phyloP scores from a whole-genome alignment of 1,140 invertebrate species.

The Camponotus vicinus region DNA sequence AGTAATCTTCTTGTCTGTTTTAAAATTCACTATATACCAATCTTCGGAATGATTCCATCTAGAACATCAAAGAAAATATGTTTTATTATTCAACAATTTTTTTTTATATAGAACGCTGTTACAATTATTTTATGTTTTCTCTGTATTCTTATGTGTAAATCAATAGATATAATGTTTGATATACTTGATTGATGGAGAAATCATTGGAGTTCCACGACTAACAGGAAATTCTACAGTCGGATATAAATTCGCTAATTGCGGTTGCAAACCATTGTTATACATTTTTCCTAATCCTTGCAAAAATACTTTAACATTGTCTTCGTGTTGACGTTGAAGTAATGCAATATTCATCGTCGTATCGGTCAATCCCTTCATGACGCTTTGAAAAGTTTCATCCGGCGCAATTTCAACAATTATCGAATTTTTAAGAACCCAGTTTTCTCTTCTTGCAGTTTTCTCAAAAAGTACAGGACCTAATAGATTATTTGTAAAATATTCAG shows the following conservation, averaged over 20 bases:
- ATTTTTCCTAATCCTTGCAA: conserved; percentile 91
- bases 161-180: too few species aligned
- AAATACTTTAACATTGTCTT: conserved; percentile 91
- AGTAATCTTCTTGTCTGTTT: conserved; percentile 88
- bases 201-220: conserved; percentile 90
- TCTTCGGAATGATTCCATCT: conserved; percentile 96
- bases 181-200: conserved; percentile 88
- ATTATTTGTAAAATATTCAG: conserved; percentile 98
- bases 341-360: conserved; percentile 89
- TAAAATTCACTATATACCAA: conserved; percentile 89
- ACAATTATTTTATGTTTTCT: too few species aligned
- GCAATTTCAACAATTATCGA: conserved; percentile 94
- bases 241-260: conserved; percentile 88
- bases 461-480: conserved; percentile 94
- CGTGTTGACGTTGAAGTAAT: conserved; percentile 91
- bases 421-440: conserved; percentile 90
- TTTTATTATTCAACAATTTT: neutral
- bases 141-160: too few species aligned
- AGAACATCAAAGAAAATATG: conserved; percentile 84
- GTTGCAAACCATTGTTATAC: conserved; percentile 89
- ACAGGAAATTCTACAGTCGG: conserved; percentile 90
- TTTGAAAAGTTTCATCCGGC: conserved; percentile 84
- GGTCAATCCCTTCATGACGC: conserved; percentile 70
- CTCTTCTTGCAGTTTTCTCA: conserved; percentile 90
- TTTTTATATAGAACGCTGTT: neutral